Conservation (phyloP, 2,113 vertebrate genomes). For the Apistogramma diplotaenia region DNA sequence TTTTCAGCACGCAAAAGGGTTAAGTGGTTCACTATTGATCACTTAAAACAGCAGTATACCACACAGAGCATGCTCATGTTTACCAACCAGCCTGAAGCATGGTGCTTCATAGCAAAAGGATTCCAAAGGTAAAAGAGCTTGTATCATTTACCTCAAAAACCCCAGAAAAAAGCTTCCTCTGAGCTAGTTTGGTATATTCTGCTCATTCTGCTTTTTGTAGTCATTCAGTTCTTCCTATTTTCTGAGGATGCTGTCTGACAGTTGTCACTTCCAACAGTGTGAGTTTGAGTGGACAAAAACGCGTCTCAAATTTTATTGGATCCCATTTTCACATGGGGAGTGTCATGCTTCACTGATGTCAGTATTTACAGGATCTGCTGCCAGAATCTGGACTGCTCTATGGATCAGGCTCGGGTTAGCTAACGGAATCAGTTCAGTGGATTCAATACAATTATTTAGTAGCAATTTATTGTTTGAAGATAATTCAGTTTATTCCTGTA, state of each 20-base stretch:
- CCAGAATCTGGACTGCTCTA: not conserved
- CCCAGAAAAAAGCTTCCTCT: not conserved
- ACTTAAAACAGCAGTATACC: not conserved
- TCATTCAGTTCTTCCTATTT: not conserved
- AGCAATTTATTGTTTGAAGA: not conserved
- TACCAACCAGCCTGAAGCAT: not conserved
- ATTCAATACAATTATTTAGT: not conserved
- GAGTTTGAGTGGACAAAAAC: not conserved
- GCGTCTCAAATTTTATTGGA: not conserved
- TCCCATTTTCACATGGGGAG: not conserved
- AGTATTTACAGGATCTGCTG: not conserved
- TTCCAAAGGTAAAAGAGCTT: not conserved
- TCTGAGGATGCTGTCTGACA: not conserved
- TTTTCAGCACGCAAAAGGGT: not conserved
- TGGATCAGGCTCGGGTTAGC: not conserved
- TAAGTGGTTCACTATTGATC: slow-evolving; percentile 2
- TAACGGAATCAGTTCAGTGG: not conserved
- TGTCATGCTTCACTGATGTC: not conserved
- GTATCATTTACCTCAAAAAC: not conserved
- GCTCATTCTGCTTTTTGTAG: not conserved
- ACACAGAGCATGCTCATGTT: not conserved
- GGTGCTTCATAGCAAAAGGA: not conserved
- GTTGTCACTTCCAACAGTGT: not conserved
- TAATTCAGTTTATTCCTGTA: not conserved
- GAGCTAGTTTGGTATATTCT: not conserved